Percentiles rank a stretch among this genome's conserved stretches.
Conservation (phyloP, 2,113 vertebrate species). For the Micronycteris hirsuta region DNA sequence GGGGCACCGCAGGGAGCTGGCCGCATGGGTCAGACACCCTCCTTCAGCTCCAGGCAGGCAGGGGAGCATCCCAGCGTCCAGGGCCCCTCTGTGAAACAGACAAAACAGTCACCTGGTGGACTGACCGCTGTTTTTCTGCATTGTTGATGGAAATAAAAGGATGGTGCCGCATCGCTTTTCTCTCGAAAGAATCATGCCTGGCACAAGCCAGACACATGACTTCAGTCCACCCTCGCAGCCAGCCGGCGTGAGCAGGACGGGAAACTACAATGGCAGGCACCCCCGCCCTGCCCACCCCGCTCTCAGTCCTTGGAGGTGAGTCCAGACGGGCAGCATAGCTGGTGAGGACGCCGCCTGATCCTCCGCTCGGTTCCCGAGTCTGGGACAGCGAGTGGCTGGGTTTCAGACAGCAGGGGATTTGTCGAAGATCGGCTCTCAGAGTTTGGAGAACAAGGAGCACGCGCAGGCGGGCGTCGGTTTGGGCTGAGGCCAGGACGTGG, state of each 20-base stretch:
- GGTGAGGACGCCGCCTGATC: background rate
- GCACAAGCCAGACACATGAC: accelerated
- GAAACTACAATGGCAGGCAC: no score
- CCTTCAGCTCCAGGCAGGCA: background rate
- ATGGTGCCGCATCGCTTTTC: accelerated
- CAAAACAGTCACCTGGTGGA: background rate
- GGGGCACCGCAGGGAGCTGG: background rate
- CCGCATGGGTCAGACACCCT: background rate
- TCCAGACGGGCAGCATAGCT: background rate
- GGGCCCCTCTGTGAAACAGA: background rate
- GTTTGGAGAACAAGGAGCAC: background rate
- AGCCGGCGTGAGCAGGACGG: accelerated
- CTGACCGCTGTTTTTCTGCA: background rate
- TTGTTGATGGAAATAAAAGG: background rate
- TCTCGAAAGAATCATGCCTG: accelerated
- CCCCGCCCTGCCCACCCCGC: background rate
- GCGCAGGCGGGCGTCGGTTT: accelerated
- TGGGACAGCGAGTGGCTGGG: background rate
- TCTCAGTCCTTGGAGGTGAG: background rate
- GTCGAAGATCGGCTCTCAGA: background rate
- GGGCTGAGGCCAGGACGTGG: background rate
- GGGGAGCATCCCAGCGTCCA: background rate
- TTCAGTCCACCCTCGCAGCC: background rate
- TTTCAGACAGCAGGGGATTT: no score
- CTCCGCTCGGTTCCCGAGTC: background rate